Percentiles rank a stretch among this genome's conserved stretches.
Conservation (phyloP, 37 sponge, comb jelly and placozoan species). For the Theonella swinhoei region DNA sequence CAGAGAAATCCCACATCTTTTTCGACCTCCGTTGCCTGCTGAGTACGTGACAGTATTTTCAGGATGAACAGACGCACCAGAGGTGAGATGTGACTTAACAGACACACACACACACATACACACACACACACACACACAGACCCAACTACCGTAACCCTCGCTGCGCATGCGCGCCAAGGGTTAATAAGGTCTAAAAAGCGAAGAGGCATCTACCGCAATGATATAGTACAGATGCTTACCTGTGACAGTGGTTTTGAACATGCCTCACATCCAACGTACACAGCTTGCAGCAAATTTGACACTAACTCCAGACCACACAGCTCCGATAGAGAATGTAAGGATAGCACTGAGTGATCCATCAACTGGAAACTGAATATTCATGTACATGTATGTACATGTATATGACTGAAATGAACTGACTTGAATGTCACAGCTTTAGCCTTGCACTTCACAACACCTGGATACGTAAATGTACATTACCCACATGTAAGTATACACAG, state of each 20-base stretch:
- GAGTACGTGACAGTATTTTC: too few species aligned
- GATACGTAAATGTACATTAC: neutral
- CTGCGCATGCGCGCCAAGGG: too few species aligned
- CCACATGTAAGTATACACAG: neutral
- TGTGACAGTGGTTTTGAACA: conserved; percentile 19
- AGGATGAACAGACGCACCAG: too few species aligned
- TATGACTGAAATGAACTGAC: neutral
- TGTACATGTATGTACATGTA: neutral
- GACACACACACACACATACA: too few species aligned
- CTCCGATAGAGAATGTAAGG: neutral
- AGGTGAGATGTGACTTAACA: too few species aligned
- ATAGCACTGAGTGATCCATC: neutral
- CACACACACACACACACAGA: conserved; percentile 21
- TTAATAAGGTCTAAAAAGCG: too few species aligned
- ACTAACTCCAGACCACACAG: neutral
- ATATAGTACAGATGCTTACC: neutral
- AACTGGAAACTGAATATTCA: neutral
- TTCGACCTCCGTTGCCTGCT: too few species aligned
- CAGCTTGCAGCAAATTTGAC: conserved; percentile 13
- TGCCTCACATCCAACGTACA: conserved; percentile 41
- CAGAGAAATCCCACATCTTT: too few species aligned
- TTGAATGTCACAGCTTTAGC: conserved; percentile 6
- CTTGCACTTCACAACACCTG: neutral
- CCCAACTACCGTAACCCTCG: too few species aligned
- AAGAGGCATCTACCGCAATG: neutral